A percentile compares a stretch with the other conserved stretches of the same genome.
Evolutionary conservation across 2,113 vertebrate genomes (phyloP).

Genomic region (Naja naja): DNA sequence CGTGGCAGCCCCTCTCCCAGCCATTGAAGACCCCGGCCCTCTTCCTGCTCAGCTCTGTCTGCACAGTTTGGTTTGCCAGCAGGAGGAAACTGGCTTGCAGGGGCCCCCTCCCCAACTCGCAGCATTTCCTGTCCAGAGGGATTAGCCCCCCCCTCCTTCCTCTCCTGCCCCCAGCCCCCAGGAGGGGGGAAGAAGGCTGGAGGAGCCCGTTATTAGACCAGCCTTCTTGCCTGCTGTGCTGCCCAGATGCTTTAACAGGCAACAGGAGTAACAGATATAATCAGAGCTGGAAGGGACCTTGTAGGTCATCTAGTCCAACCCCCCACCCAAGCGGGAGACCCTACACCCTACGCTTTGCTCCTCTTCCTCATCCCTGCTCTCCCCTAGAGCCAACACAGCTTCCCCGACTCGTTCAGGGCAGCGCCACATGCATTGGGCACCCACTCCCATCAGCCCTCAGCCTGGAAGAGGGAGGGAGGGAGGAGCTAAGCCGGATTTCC

Average conservation of each 20-base stretch:
- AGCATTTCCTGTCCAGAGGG: no score
- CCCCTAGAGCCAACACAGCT: not conserved
- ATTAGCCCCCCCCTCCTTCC: not conserved
- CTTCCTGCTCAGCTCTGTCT: not conserved
- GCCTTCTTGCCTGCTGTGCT: not conserved
- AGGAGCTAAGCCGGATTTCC: not conserved
- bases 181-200: not conserved
- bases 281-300: no score
- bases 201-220: not conserved
- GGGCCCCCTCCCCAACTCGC: not conserved
- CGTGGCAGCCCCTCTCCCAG: slow-evolving; percentile 29
- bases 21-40: not conserved
- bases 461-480: not conserved
- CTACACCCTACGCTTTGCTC: not conserved
- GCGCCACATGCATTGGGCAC: not conserved
- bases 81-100: not conserved
- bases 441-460: not conserved
- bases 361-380: not conserved
- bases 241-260: no score
- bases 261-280: no score
- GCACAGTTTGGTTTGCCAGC: not conserved
- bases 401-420: not conserved
- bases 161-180: not conserved
- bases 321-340: no score
- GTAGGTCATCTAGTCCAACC: no score